Evolutionary conservation across 2,888 invertebrate species (phyloP), one percentile per base, ranked within the genome.

Genomic region (Erannis defoliaria): DNA sequence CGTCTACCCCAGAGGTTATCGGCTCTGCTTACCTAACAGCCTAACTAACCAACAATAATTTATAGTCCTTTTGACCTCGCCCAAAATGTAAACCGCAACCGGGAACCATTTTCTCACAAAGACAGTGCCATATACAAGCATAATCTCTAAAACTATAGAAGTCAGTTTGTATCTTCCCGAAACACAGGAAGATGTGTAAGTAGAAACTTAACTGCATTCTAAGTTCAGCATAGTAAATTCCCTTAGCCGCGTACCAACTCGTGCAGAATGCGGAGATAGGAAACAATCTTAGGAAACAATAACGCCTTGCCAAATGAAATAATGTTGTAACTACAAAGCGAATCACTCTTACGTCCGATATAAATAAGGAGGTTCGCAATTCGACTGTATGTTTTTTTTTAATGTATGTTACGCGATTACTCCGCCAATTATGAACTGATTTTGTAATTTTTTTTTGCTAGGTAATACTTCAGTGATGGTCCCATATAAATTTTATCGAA

Each of bases 251-350:
- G 60, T 19, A 62, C 51, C 69, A 66, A 72, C 61, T 74, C 75
- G 72, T 71, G 74, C 69, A 77, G 76, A 80, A 81, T 75, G 73
- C 72, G 37, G 56, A 74, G 76, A 82, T 82, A 79, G 76, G 72
- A 77, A 64, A 67, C 65, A 71, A 21, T 49, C n/a, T n/a, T n/a
- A n/a, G n/a, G n/a, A n/a, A n/a, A n/a, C n/a, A n/a, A n/a, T n/a
- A n/a, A n/a, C n/a, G 6, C 67, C 69, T 70, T 18, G 51, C 55
- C 49, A 65, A 57, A 51, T 66, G 4, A 55, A 37, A 57, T 50
- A 57, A 45, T 43, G 26, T 1, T 8, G 6, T 26, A 43, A 9
- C 14, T 43, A 45, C 33, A 33, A n/a, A 12, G 12, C 5, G 1
- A 31, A 31, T 3, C 2, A n/a, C 33, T 5, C n/a, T 33, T 33